These are phyloP conservation scores for Oryctes rhinoceros DNA, from an alignment of 1,140 invertebrate species.

Conservation along the genomic window DNA sequence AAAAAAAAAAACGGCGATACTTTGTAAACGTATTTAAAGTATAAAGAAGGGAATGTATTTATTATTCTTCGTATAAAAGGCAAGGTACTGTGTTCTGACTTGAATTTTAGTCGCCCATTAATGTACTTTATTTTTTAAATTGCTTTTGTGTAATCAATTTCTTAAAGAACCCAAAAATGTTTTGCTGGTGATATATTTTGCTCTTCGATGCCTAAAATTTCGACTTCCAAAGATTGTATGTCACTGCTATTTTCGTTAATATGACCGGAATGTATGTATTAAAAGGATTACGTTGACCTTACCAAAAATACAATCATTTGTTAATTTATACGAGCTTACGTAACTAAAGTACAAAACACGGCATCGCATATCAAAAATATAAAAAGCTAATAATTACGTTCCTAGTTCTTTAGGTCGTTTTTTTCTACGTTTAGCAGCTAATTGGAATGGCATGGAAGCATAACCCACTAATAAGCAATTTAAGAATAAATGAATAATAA, in stretches of 20 bases:
- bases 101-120: not conserved
- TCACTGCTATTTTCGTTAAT: not conserved
- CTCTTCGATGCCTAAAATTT: not conserved
- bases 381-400: not conserved
- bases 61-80: not conserved
- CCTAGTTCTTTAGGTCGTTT: not conserved
- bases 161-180: too few species aligned
- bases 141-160: not conserved
- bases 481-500: conserved; percentile 29
- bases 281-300: not conserved
- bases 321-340: not conserved
- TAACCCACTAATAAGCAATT: conserved; percentile 1
- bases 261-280: not conserved
- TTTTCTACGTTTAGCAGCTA: conserved; percentile 12
- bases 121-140: not conserved
- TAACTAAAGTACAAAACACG: not conserved
- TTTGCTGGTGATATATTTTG: too few species aligned
- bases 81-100: not conserved
- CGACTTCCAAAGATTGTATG: not conserved
- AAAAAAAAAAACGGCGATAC: not conserved
- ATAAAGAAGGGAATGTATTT: not conserved
- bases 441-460: not conserved
- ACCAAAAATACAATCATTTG: not conserved
- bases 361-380: not conserved
- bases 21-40: not conserved